Evolutionary conservation across 2,797 vertebrate species (phyloP).

Genomic region (Sitta carolinensis): DNA sequence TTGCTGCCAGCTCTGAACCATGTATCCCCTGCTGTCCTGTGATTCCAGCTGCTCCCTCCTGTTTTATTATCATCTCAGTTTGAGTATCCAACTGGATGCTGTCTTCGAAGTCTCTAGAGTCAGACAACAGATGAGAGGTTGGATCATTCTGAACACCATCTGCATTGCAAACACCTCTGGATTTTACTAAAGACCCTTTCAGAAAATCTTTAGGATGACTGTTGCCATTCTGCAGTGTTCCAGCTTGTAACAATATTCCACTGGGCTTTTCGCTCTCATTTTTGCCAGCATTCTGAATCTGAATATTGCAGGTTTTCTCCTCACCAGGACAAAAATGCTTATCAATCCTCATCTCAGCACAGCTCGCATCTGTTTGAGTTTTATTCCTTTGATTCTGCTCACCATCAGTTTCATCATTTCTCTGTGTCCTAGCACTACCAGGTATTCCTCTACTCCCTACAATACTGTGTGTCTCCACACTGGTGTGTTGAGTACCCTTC

Average conservation of each 20-base stretch:
- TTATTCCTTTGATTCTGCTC: not conserved
- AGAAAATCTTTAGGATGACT: slow-evolving; percentile 8
- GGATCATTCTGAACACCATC: not conserved
- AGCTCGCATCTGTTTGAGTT: not conserved
- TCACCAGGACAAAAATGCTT: not conserved
- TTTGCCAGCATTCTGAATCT: not conserved
- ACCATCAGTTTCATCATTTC: not conserved
- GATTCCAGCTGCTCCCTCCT: slow-evolving; percentile 66
- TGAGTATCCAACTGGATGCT: slow-evolving; percentile 94
- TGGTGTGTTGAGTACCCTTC: not conserved
- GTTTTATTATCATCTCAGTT: slow-evolving; percentile 87
- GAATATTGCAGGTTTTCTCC: slow-evolving; percentile 31
- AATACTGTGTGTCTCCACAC: not conserved
- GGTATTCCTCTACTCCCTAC: not conserved
- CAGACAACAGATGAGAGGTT: slow-evolving; percentile 59
- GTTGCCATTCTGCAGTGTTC: not conserved
- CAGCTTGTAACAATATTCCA: not conserved
- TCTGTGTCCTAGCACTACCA: not conserved
- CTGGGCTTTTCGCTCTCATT: not conserved
- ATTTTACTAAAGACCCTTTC: slow-evolving; percentile 24
- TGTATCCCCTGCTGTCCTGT: slow-evolving; percentile 2
- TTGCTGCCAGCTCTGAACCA: not conserved
- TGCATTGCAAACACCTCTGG: slow-evolving; percentile 6
- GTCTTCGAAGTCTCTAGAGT: slow-evolving; percentile 82
- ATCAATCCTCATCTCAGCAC: not conserved